A percentile compares a stretch with the other conserved stretches of the same genome.
These are phyloP conservation scores for Penaeus chinensis DNA, from an alignment of 1,140 invertebrate species.

Conservation along the genomic window DNA sequence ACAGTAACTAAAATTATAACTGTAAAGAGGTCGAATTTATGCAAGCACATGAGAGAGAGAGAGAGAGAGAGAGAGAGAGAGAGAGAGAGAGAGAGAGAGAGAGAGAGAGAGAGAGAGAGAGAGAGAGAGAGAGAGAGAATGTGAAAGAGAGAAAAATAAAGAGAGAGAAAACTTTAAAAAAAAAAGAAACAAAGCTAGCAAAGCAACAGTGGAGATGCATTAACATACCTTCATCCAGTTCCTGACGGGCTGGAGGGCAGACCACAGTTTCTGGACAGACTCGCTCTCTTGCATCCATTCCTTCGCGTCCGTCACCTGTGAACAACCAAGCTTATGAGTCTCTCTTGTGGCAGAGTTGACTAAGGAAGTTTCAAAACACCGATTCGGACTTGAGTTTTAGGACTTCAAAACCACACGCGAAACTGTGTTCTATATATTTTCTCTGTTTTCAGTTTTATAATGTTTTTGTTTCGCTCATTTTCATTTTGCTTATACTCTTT, in stretches of 20 bases:
- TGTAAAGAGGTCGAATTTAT: no score
- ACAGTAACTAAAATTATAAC: no score
- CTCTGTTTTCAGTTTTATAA: no score
- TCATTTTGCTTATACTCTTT: no score
- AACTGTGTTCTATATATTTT: no score
- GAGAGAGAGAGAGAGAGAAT: background rate
- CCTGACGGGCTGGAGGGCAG: conserved; percentile 19
- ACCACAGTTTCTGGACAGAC: conserved; percentile 12
- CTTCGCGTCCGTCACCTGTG: conserved; percentile 33
- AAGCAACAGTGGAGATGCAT: background rate
- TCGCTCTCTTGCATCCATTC: conserved; percentile 36
- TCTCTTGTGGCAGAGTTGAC: background rate
- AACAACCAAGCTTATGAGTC: background rate
- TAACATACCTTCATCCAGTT: conserved; percentile 40
- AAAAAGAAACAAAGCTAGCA: background rate
- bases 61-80: background rate
- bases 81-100: background rate
- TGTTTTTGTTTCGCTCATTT: no score
- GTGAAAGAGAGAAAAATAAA: background rate
- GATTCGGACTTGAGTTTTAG: no score
- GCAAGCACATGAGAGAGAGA: no score
- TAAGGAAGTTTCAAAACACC: conserved; percentile 3
- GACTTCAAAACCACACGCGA: no score
- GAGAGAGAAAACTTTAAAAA: background rate
- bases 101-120: background rate